phyloP scores from a whole-genome alignment of 2,113 vertebrate genomes.

The Passer domesticus region DNA sequence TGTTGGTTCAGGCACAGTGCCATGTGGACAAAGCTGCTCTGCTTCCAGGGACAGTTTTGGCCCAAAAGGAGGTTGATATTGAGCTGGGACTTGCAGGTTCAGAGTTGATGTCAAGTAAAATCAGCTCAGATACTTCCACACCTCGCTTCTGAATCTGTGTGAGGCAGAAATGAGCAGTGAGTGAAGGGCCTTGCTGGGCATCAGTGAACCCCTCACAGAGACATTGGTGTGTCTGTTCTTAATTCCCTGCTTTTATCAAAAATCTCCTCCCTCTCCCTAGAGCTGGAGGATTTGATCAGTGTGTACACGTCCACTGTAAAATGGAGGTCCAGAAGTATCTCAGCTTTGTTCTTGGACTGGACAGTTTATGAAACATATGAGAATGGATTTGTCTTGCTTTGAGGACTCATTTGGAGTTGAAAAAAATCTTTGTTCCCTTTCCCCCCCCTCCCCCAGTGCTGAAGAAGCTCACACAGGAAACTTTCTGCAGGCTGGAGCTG shows the following conservation, averaged over 20 bases:
- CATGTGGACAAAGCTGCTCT: background rate
- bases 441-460: background rate
- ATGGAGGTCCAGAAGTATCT: background rate
- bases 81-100: background rate
- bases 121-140: background rate
- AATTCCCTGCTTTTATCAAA: background rate
- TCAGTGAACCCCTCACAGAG: background rate
- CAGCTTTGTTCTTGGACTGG: background rate
- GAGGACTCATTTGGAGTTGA: background rate
- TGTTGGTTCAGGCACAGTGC: conserved; percentile 34
- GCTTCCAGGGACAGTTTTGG: background rate
- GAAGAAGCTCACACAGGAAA: background rate
- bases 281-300: background rate
- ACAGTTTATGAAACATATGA: background rate
- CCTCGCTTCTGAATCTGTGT: background rate
- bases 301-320: background rate
- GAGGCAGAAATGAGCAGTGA: background rate
- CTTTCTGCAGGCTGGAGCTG: background rate
- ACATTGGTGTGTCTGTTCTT: background rate
- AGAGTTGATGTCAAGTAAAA: background rate
- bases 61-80: background rate
- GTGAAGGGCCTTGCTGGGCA: background rate
- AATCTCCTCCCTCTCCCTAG: background rate
- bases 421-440: background rate
- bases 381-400: background rate